Base-by-base conservation (phyloP, 2,113 vertebrate genomes). In the Rana temporaria region DNA sequence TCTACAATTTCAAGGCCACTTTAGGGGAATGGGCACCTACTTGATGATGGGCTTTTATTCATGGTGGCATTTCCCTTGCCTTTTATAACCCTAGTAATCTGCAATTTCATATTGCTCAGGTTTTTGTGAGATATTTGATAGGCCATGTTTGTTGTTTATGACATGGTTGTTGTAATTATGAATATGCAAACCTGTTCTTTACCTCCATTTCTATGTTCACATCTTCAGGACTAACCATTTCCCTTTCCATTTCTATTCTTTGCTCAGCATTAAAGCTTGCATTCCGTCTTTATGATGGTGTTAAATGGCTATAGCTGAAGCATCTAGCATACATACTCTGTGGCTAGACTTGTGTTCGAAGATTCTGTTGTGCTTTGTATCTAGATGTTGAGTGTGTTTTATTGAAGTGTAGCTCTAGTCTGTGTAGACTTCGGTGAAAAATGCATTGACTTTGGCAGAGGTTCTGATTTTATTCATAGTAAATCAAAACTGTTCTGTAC, bases 391-490 rank as follows among this genome's bases (percentile, higher is more conserved):
- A 78, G 65, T 42, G 53, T 65, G 62, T 48, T 73, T 69, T 24
- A 79, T 81, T 56, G 38, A 72, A 64, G 79, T 64, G 62, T 42
- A 18, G 62, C 52, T 56, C 30, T 67, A 82, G 80, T 74, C 80
- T 82, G 80, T 82, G 80, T 66, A 82, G 63, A 67, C 70, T 66
- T 19, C 7, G 18, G 48, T 56, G 52, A 62, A 82, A 56, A 22
- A 53, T 78, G 24, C 42, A 53, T 82, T 82, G 79, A 73, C 79
- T 81, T 81, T 81, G 80, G 70, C 80, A 30, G 19, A 18, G 56
- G n/a, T 59, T 57, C 69, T 74, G n/a, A 19, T 72, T 66, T 82
- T 82, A 74, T 82, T 82, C 80, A 56, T 57, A 67, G 60, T 82
- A 75, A 82, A 82, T 81, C 69, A 73, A 24, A 81, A 73, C 32